Base-by-base conservation (phyloP, 2,113 vertebrate species). In the Myotis yumanensis region DNA sequence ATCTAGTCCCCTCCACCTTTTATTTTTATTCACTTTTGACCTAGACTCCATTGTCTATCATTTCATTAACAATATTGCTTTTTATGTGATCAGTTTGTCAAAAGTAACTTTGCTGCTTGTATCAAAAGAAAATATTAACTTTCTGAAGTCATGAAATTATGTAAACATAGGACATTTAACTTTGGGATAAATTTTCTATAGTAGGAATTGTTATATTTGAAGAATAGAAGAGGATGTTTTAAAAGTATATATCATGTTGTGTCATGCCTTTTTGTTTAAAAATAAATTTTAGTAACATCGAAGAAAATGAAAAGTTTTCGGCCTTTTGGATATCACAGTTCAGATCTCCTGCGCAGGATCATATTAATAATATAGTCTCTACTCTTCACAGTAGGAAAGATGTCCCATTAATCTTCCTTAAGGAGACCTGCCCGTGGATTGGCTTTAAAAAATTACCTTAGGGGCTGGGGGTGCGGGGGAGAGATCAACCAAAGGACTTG, bases 371-470 rank as follows among this genome's bases (percentile, higher is more conserved):
- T 54, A 62, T 52, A 88, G 71, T 75, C 57, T 79, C 5, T 72
- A 69, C 7, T 82, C 71, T 89, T 12, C 77, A 3, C 83, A 83
- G 73, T 81, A 86, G 90, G 79, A 85, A 88, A 25, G 7, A 94
- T 71, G 82, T 30, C 75, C 89, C 75, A 71, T 20, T 82, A 89
- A 92, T 76, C 91, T 95, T 89, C 95, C 52, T 86, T 95, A 89
- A 93, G 77, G 52, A 95, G 96, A 89, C 72, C 69, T 79, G 32
- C 32, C 43, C 92, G 66, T 72, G 81, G 72, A 1, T 40, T 91
- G 23, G 14, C 95, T 11, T 75, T 94, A 43, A 93, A 73, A 59
- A 81, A 71, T 30, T 46, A 85, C 57, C 96, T 97, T 89, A 82
- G 93, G 37, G 37, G 37, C 3, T 37, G 37, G 37, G 37, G 37